phyloP scores from a whole-genome alignment of 1,140 invertebrate genomes.

The Halesus radiatus region DNA sequence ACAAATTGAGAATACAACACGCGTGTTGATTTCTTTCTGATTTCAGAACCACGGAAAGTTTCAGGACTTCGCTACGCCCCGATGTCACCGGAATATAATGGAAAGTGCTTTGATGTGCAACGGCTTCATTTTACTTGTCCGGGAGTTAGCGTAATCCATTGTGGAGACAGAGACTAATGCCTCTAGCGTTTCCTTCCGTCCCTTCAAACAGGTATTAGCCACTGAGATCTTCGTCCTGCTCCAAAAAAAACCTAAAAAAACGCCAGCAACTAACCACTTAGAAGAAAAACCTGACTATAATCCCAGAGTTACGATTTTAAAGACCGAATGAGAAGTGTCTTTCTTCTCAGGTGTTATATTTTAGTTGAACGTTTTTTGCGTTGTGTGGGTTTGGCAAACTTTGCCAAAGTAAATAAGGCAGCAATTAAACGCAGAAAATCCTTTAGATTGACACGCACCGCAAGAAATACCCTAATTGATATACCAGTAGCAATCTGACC shows the following conservation, averaged over 20 bases:
- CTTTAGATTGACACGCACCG: slow-evolving; percentile 5
- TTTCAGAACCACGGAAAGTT: no score
- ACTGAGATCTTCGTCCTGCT: slow-evolving; percentile 14
- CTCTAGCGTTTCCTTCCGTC: slow-evolving; percentile 15
- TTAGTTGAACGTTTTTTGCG: not conserved
- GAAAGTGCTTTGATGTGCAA: not conserved
- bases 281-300: no score
- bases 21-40: not conserved
- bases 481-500: not conserved
- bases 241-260: not conserved
- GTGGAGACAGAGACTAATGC: not conserved
- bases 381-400: not conserved
- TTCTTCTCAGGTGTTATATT: slow-evolving; percentile 5
- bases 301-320: no score
- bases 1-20: not conserved
- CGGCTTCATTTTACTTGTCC: not conserved
- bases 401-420: slow-evolving; percentile 1
- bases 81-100: not conserved
- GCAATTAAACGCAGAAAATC: slow-evolving; percentile 10
- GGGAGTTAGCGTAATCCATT: not conserved
- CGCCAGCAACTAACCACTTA: not conserved
- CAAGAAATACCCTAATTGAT: not conserved
- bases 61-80: no score
- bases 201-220: slow-evolving; percentile 33
- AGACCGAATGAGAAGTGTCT: not conserved